These are phyloP conservation scores for Trachymyrmex septentrionalis DNA, from an alignment of 1,140 invertebrate genomes.

Conservation along the genomic window DNA sequence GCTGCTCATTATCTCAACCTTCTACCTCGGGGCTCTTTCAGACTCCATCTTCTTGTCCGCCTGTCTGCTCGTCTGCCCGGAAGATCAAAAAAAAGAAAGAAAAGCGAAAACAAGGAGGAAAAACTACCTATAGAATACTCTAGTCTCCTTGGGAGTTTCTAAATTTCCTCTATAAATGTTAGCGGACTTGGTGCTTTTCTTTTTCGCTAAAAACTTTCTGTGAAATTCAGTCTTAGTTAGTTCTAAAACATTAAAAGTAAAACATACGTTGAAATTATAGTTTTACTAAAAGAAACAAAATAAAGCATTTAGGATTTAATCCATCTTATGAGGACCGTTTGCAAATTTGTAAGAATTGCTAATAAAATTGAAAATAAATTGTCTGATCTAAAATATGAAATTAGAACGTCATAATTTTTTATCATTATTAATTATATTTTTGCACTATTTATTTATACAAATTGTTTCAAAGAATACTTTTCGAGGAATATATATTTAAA, in stretches of 20 bases:
- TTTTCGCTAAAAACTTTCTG: conserved; percentile 64
- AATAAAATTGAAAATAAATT: not conserved
- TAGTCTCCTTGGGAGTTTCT: conserved; percentile 52
- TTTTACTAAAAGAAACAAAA: not conserved
- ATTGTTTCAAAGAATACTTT: conserved; percentile 11
- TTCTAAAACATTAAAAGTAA: not conserved
- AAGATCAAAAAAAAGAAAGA: conserved; percentile 68
- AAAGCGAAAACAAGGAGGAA: conserved; percentile 8
- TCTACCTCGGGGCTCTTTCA: conserved; percentile 61
- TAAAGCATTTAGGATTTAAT: no score
- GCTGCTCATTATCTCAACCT: conserved; percentile 73
- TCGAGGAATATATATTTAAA: not conserved
- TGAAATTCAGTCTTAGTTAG: conserved; percentile 45
- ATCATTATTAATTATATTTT: not conserved
- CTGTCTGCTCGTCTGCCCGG: conserved; percentile 65
- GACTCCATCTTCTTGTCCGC: conserved; percentile 70
- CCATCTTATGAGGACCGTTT: not conserved
- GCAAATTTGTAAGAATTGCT: not conserved
- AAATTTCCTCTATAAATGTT: conserved; percentile 67
- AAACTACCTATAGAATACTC: conserved; percentile 65
- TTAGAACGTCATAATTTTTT: not conserved
- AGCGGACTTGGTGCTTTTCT: conserved; percentile 51
- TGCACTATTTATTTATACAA: conserved; percentile 3
- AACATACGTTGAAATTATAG: not conserved
- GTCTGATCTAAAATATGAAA: not conserved